Evolutionary conservation across 1,140 invertebrate species (phyloP).

Genomic region (Branchinecta lynchi): DNA sequence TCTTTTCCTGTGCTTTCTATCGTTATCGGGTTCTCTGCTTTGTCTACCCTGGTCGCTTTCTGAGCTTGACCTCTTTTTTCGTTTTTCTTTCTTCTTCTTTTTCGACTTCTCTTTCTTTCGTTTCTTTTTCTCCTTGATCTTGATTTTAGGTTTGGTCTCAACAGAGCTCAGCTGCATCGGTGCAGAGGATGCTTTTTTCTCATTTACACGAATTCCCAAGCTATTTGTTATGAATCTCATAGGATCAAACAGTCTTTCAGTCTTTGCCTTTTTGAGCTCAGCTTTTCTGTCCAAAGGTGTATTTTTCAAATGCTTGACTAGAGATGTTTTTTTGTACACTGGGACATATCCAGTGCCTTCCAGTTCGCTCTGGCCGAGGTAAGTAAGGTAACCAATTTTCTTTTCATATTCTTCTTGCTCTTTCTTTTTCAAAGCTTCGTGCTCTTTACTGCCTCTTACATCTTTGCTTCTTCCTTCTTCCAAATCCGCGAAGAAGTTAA

Average conservation of each 20-base stretch:
- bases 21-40: conserved; percentile 49
- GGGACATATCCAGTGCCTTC: conserved; percentile 61
- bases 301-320: conserved; percentile 19
- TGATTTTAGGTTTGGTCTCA: conserved; percentile 13
- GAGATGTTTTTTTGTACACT: conserved; percentile 58
- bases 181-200: conserved; percentile 28
- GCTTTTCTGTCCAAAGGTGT: conserved; percentile 26
- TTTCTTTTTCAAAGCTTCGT: conserved; percentile 76
- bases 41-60: conserved; percentile 45
- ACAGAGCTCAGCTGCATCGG: not conserved
- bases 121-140: conserved; percentile 31
- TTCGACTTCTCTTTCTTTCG: conserved; percentile 30
- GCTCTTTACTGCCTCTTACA: conserved; percentile 55
- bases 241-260: conserved; percentile 23
- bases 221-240: conserved; percentile 24
- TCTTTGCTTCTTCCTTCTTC: conserved; percentile 49
- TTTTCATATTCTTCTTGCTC: conserved; percentile 95
- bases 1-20: conserved; percentile 34
- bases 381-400: conserved; percentile 88
- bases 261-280: conserved; percentile 28
- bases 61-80: conserved; percentile 29
- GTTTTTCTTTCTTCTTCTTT: conserved; percentile 28
- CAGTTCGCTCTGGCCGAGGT: conserved; percentile 82
- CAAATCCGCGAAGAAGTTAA: conserved; percentile 81
- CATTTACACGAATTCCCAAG: conserved; percentile 21